Evolutionary conservation across 2,888 invertebrate genomes (phyloP).

Genomic region (Drosophila nigricruria): DNA sequence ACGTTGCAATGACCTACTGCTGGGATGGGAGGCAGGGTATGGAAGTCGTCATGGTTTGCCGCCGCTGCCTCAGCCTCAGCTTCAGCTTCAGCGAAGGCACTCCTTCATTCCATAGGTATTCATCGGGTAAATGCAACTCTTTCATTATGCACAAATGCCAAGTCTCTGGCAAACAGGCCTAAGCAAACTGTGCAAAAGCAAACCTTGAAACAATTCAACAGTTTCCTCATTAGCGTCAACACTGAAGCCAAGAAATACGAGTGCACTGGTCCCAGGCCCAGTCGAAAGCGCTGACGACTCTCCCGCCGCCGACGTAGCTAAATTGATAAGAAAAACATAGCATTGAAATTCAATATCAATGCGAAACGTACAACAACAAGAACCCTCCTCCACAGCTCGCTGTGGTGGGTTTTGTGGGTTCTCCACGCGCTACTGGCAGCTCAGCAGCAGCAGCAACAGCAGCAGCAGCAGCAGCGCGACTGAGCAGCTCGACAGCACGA

Average conservation of each 20-base stretch:
- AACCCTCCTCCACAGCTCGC: constrained; percentile 52
- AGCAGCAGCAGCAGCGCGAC: constrained; percentile 5
- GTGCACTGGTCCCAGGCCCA: constrained; percentile 10
- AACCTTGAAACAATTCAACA: constrained; percentile 79
- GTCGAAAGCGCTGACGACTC: constrained; percentile 24
- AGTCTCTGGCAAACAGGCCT: constrained; percentile 69
- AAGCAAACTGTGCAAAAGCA: constrained; percentile 69
- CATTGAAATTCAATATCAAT: constrained; percentile 78
- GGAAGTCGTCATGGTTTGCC: not conserved
- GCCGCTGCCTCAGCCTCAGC: not conserved
- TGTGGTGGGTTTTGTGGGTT: constrained; percentile 51
- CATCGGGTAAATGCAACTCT: constrained; percentile 70
- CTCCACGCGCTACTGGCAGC: constrained; percentile 55
- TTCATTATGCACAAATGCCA: constrained; percentile 70
- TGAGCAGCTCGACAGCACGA: constrained; percentile 29
- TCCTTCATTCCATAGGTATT: constrained; percentile 52
- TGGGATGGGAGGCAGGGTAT: constrained; percentile 17
- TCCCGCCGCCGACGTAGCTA: constrained; percentile 22
- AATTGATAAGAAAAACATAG: constrained; percentile 65
- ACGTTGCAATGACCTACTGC: constrained; percentile 69
- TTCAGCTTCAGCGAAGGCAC: constrained; percentile 30
- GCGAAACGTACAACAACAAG: constrained; percentile 61
- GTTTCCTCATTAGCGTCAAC: constrained; percentile 73
- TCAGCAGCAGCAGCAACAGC: constrained; percentile 17
- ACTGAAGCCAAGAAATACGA: constrained; percentile 33